Percentiles rank a stretch among this genome's conserved stretches.
phyloP scores from a whole-genome alignment of 2,888 invertebrate genomes.

The Thera britannica region DNA sequence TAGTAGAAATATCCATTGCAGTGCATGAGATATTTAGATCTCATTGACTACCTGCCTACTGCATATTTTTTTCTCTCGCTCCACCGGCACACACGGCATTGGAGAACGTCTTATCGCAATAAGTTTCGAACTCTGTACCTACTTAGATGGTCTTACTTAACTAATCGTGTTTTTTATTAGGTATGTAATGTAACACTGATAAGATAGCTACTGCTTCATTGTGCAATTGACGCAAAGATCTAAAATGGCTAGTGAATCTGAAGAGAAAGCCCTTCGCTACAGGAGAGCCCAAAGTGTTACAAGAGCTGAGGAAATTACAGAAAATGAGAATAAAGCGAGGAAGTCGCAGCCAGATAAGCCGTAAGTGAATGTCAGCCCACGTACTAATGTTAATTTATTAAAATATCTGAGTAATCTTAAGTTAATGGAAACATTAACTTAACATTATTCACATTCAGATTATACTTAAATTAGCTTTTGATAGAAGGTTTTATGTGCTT shows the following conservation, averaged over 20 bases:
- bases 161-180: conserved; percentile 25
- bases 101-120: conserved; percentile 5
- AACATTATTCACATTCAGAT: no score
- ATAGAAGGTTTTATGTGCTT: no score
- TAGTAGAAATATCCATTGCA: no score
- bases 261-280: conserved; percentile 85
- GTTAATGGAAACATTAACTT: no score
- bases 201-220: conserved; percentile 29
- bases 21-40: no score
- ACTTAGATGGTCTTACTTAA: conserved; percentile 14
- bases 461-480: no score
- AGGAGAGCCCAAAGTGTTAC: conserved; percentile 94
- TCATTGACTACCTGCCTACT: not conserved
- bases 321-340: conserved; percentile 91
- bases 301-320: conserved; percentile 93
- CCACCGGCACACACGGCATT: not conserved
- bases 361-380: conserved; percentile 84
- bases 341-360: conserved; percentile 94
- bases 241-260: conserved; percentile 68
- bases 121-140: conserved; percentile 12
- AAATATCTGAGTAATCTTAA: not conserved
- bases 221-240: conserved; percentile 8
- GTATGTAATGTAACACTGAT: conserved; percentile 27
- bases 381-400: conserved; percentile 21
- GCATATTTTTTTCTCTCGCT: not conserved